These are phyloP conservation scores for Drosophila mayaguana DNA, from an alignment of 2,888 invertebrate genomes.

Conservation along the genomic window DNA sequence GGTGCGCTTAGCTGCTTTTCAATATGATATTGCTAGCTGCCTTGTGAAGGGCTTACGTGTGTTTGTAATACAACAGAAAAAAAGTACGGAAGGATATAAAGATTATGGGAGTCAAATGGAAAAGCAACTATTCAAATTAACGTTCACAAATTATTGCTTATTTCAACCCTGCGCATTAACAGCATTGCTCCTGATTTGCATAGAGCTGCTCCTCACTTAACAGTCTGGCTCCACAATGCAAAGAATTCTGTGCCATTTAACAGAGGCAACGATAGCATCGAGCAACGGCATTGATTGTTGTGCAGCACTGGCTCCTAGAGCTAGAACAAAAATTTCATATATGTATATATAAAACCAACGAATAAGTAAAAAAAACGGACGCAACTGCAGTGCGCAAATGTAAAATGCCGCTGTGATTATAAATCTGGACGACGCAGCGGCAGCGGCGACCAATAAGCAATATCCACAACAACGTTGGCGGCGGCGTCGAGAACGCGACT, in stretches of 20 bases:
- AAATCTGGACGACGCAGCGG: constrained; percentile 72
- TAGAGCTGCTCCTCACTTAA: constrained; percentile 18
- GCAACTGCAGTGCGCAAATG: constrained; percentile 71
- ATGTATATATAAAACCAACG: constrained; percentile 36
- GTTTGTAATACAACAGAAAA: constrained; percentile 66
- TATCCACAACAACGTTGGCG: constrained; percentile 62
- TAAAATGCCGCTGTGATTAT: constrained; percentile 78
- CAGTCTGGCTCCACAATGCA: constrained; percentile 23
- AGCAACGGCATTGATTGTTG: constrained; percentile 38
- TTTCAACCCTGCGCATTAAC: constrained; percentile 13
- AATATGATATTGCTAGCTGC: constrained; percentile 83
- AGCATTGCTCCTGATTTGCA: neutral
- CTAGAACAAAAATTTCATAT: constrained; percentile 43
- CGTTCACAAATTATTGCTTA: constrained; percentile 14
- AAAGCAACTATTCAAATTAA: constrained; percentile 3
- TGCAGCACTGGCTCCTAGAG: constrained; percentile 37
- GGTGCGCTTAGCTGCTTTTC: constrained; percentile 82
- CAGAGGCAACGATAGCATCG: constrained; percentile 42
- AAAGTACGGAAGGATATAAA: neutral
- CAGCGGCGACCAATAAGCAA: constrained; percentile 52
- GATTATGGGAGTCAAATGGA: neutral
- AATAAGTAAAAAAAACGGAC: constrained; percentile 35
- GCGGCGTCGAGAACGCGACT: constrained; percentile 68
- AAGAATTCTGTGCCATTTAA: constrained; percentile 14
- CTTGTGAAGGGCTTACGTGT: constrained; percentile 85